These are phyloP conservation scores for Siderastrea radians DNA, from an alignment of 92 coral and sea anemone genomes.

Conservation along the genomic window DNA sequence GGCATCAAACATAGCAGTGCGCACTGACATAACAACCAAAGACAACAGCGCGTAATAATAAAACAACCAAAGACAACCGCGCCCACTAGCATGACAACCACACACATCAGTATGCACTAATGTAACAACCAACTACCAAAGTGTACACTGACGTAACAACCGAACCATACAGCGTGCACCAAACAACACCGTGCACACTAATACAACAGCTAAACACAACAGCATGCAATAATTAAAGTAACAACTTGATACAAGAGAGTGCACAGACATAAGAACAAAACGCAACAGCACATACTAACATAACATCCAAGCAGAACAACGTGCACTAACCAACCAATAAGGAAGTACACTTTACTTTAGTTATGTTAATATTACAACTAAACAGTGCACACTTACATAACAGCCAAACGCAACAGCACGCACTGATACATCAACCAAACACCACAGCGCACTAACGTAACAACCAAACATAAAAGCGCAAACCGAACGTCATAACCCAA, in stretches of 20 bases:
- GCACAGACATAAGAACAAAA: too few species aligned
- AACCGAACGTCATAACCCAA: not conserved
- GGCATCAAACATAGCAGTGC: not conserved
- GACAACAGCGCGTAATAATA: not conserved
- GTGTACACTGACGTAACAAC: too few species aligned
- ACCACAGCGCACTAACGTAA: conserved; percentile 1
- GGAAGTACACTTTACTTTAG: too few species aligned
- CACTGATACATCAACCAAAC: not conserved
- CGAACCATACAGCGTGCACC: too few species aligned
- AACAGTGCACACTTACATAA: not conserved
- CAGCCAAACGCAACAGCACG: not conserved
- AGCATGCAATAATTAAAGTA: too few species aligned
- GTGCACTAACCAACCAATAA: too few species aligned
- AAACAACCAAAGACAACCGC: not conserved
- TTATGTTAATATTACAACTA: not conserved
- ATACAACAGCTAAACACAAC: too few species aligned
- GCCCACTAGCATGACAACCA: not conserved
- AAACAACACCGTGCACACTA: too few species aligned
- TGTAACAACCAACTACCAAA: too few species aligned
- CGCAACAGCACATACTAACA: too few species aligned
- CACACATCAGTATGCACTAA: not conserved
- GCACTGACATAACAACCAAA: not conserved
- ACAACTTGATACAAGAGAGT: too few species aligned
- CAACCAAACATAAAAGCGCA: not conserved
- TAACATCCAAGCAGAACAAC: too few species aligned